These are phyloP conservation scores for Andrena haemorrhoa DNA, from an alignment of 2,888 invertebrate genomes.

Conservation along the genomic window DNA sequence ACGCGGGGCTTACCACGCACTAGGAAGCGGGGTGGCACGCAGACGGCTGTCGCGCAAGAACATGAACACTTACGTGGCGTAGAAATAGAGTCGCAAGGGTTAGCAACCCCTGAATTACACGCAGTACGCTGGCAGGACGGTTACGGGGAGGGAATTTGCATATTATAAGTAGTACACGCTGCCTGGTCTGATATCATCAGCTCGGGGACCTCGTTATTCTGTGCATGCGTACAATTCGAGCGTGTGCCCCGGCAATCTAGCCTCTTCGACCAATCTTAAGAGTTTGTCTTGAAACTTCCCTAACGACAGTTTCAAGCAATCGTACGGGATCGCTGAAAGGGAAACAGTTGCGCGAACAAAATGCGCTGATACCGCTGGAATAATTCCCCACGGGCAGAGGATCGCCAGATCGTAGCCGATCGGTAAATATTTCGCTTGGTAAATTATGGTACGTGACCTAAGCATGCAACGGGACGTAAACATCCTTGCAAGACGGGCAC, in stretches of 20 bases:
- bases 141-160: slow-evolving; percentile 81
- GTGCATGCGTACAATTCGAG: slow-evolving; percentile 80
- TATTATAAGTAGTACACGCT: slow-evolving; percentile 85
- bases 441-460: slow-evolving; percentile 73
- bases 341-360: not conserved
- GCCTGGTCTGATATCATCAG: slow-evolving; percentile 81
- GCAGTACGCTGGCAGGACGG: slow-evolving; percentile 68
- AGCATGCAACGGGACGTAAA: slow-evolving; percentile 69
- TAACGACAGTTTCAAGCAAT: slow-evolving; percentile 46
- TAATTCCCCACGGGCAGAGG: not conserved
- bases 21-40: slow-evolving; percentile 41
- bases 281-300: slow-evolving; percentile 59
- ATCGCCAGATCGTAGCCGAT: slow-evolving; percentile 7
- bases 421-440: slow-evolving; percentile 64
- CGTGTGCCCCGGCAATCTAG: slow-evolving; percentile 72
- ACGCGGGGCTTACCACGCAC: slow-evolving; percentile 23
- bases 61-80: slow-evolving; percentile 71
- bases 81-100: slow-evolving; percentile 79
- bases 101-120: slow-evolving; percentile 80
- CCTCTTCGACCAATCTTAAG: slow-evolving; percentile 63
- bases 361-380: not conserved
- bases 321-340: slow-evolving; percentile 19
- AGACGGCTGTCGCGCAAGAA: slow-evolving; percentile 30
- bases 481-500: slow-evolving; percentile 77
- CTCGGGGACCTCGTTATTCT: slow-evolving; percentile 80